phyloP scores from a whole-genome alignment of 2,113 vertebrate genomes.

The Zosterops japonicus region DNA sequence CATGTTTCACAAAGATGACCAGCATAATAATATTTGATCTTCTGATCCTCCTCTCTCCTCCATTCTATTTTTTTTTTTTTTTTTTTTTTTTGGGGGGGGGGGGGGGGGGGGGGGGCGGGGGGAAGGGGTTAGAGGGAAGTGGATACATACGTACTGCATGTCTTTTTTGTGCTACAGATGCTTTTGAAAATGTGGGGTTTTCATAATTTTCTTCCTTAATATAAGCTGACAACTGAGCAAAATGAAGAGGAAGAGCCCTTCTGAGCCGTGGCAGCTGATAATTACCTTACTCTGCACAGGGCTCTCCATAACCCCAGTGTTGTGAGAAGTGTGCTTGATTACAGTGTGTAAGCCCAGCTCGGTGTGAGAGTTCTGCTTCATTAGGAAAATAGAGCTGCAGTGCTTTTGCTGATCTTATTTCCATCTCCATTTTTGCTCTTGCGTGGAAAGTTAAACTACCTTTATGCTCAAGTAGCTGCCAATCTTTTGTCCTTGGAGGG shows the following conservation, averaged over 20 bases:
- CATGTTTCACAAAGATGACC: not conserved
- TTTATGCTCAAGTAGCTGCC: not conserved
- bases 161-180: constrained; percentile 57
- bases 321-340: constrained; percentile 69
- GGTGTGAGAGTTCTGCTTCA: constrained; percentile 66
- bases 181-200: constrained; percentile 33
- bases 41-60: not conserved
- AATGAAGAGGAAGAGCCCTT: constrained; percentile 45
- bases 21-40: not conserved
- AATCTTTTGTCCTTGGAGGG: not conserved
- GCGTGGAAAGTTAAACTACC: not conserved
- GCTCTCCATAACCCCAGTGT: constrained; percentile 65
- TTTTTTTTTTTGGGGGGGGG: too few relatives aligned
- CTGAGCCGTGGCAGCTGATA: constrained; percentile 70
- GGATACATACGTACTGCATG: not conserved
- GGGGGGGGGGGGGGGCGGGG: not conserved
- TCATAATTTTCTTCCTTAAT: constrained; percentile 66
- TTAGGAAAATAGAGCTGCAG: constrained; percentile 67
- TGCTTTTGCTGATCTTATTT: constrained; percentile 48
- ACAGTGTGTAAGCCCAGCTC: constrained; percentile 62
- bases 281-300: constrained; percentile 68
- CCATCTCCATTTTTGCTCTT: constrained; percentile 12
- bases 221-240: constrained; percentile 65
- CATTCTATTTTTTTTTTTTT: too few relatives aligned
- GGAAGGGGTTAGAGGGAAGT: not conserved